Conservation (phyloP, 2,888 invertebrate species). For the Lithosia quadra region DNA sequence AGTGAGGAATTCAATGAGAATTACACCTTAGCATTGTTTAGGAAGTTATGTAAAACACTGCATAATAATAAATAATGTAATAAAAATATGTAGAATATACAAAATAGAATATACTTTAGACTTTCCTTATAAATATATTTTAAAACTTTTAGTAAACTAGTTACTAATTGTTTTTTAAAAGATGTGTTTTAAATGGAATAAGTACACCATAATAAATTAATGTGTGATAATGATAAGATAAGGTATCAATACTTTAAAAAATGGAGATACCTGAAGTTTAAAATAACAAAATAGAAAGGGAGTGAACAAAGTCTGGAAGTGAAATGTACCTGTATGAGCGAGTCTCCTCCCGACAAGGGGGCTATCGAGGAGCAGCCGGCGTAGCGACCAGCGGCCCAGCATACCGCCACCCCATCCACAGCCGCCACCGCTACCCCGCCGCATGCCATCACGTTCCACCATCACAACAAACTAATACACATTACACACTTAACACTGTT, state of each 20-base stretch:
- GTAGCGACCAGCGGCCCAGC: constrained; percentile 88
- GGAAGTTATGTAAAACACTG: neutral
- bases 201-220: neutral
- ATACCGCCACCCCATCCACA: constrained; percentile 83
- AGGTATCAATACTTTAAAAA: neutral
- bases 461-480: constrained; percentile 74
- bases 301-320: neutral
- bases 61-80: neutral
- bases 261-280: neutral
- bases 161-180: neutral
- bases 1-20: neutral
- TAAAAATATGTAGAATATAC: neutral
- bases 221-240: constrained; percentile 1
- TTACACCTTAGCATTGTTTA: neutral
- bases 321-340: constrained; percentile 77
- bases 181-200: neutral
- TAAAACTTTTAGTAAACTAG: neutral
- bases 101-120: neutral
- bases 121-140: neutral
- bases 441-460: constrained; percentile 80
- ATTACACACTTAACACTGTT: constrained; percentile 63
- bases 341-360: constrained; percentile 90
- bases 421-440: constrained; percentile 77
- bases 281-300: neutral
- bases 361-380: constrained; percentile 90